phyloP scores from a whole-genome alignment of 1,140 invertebrate species.

The Conus betulinus region DNA sequence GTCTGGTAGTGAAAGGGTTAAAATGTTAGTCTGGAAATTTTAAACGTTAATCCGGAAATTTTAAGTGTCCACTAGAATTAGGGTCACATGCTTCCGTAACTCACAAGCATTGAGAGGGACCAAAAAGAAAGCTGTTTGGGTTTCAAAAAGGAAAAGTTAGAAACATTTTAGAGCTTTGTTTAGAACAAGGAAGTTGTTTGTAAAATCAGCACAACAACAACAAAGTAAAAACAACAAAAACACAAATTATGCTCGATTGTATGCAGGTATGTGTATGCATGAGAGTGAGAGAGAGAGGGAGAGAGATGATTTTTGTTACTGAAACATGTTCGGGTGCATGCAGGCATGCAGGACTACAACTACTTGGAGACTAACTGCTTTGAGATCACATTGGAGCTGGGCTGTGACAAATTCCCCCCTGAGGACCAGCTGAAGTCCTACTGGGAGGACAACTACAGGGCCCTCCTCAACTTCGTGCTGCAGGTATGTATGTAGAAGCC shows the following conservation, averaged over 20 bases:
- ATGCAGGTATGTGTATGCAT: not conserved
- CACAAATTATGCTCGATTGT: not conserved
- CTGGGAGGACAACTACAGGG: conserved; percentile 95
- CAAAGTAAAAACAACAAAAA: too few relatives aligned
- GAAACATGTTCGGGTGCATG: conserved; percentile 71
- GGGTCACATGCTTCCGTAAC: too few relatives aligned
- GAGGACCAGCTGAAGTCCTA: conserved; percentile 90
- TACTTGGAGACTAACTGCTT: conserved; percentile 98
- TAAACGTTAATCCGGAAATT: too few relatives aligned
- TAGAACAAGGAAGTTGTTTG: too few relatives aligned
- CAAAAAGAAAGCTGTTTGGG: too few relatives aligned
- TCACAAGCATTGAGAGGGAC: too few relatives aligned
- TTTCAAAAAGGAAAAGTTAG: too few relatives aligned
- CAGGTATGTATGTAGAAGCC: conserved; percentile 78
- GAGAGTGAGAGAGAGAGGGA: not conserved
- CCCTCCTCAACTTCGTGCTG: conserved; percentile 91
- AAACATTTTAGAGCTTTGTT: too few relatives aligned
- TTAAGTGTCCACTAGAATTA: too few relatives aligned
- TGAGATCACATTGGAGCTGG: conserved; percentile 98
- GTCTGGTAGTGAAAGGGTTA: too few relatives aligned
- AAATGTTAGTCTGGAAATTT: too few relatives aligned
- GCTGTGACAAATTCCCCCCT: conserved; percentile 97
- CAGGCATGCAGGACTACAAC: conserved; percentile 99
- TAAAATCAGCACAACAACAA: too few relatives aligned
- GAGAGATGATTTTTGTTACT: not conserved